Evolutionary conservation across 2,888 invertebrate genomes (phyloP).

Genomic region (Zygothrica quintamaculata): DNA sequence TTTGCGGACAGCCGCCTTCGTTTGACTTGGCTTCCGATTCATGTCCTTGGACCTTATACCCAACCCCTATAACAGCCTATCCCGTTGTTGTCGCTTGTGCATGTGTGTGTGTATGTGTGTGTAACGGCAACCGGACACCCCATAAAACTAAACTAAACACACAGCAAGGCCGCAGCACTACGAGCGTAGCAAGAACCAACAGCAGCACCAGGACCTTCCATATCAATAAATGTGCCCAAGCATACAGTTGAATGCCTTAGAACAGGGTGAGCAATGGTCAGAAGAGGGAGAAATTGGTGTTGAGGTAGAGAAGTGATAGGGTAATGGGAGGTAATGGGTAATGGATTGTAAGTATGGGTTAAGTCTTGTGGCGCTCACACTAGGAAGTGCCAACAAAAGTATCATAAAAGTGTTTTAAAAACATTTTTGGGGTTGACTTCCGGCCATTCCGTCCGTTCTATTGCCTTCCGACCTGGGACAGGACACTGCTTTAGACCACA

Average conservation of each 20-base stretch:
- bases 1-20: conserved; percentile 77
- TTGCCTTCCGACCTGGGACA: conserved; percentile 45
- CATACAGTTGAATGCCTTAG: conserved; percentile 48
- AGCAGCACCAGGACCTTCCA: conserved; percentile 33
- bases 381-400: conserved; percentile 53
- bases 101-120: conserved; percentile 32
- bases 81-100: background rate
- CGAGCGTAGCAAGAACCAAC: conserved; percentile 3
- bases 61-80: conserved; percentile 1
- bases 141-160: conserved; percentile 69
- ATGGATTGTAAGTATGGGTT: background rate
- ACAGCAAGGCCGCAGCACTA: conserved; percentile 8
- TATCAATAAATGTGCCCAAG: conserved; percentile 56
- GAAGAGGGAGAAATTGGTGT: background rate
- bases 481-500: background rate
- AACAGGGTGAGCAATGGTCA: conserved; percentile 16
- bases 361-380: conserved; percentile 35
- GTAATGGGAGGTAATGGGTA: conserved; percentile 3
- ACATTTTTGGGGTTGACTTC: conserved; percentile 75
- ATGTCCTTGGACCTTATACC: conserved; percentile 12
- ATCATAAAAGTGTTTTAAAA: conserved; percentile 75
- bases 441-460: no score
- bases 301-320: conserved; percentile 6
- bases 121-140: conserved; percentile 76
- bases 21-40: conserved; percentile 74